A percentile compares a stretch with the other conserved stretches of the same genome.
These are phyloP conservation scores for Rhingia rostrata DNA, from an alignment of 2,888 invertebrate genomes.

Conservation along the genomic window DNA sequence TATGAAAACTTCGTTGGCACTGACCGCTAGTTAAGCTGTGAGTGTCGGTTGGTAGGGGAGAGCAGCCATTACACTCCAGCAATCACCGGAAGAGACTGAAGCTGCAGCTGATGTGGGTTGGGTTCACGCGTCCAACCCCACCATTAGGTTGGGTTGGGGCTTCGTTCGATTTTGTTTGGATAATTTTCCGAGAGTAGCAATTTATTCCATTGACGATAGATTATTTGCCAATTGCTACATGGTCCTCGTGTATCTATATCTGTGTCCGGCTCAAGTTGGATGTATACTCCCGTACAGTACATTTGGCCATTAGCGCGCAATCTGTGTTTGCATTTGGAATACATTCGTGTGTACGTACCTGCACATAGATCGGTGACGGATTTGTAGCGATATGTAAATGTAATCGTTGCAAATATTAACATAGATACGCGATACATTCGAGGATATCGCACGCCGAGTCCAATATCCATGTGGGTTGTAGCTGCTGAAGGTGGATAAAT, in stretches of 20 bases:
- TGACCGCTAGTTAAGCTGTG: conserved; percentile 69
- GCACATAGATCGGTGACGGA: conserved; percentile 10
- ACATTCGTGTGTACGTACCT: conserved; percentile 61
- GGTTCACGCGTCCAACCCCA: too few species aligned
- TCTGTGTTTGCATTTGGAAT: conserved; percentile 72
- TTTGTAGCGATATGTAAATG: conserved; percentile 49
- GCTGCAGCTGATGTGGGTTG: neutral
- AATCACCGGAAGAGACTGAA: conserved; percentile 60
- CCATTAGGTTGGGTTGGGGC: neutral
- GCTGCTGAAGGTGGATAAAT: conserved; percentile 9
- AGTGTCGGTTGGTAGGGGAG: conserved; percentile 43
- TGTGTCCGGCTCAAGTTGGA: conserved; percentile 5
- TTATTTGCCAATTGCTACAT: conserved; percentile 68
- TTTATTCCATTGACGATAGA: conserved; percentile 72
- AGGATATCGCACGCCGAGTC: conserved; percentile 29
- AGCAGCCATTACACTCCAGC: conserved; percentile 56
- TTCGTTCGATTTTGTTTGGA: conserved; percentile 63
- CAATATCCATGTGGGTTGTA: conserved; percentile 1
- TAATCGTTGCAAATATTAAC: conserved; percentile 65
- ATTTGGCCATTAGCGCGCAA: conserved; percentile 67
- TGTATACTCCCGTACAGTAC: conserved; percentile 28
- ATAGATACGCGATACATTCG: conserved; percentile 42
- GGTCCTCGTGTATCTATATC: conserved; percentile 27
- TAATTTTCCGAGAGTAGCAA: conserved; percentile 70
- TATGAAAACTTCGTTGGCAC: conserved; percentile 55